Evolutionary conservation across 2,113 vertebrate species (phyloP).

Genomic region (Nothobranchius furzeri): DNA sequence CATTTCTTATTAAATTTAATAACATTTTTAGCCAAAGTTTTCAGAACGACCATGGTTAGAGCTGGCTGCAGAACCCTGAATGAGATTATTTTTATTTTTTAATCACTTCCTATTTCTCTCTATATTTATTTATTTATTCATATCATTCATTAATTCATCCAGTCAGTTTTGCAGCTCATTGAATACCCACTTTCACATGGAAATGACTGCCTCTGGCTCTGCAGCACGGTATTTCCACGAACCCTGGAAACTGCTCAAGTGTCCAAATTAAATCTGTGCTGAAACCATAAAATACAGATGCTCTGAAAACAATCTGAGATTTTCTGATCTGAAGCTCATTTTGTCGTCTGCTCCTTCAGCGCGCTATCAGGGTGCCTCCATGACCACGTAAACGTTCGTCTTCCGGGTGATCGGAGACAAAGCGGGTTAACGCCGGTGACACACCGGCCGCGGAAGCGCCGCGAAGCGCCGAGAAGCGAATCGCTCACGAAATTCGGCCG

Average conservation of each 20-base stretch:
- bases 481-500: no score
- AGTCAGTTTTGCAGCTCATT: slow-evolving; percentile 5
- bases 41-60: no score
- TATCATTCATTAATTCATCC: slow-evolving; percentile 15
- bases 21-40: no score
- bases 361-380: slow-evolving; percentile 1
- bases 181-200: slow-evolving; percentile 31
- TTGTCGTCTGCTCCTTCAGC: slow-evolving; percentile 10
- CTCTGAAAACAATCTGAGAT: slow-evolving; percentile 39
- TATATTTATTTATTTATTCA: background rate
- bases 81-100: no score
- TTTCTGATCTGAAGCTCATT: slow-evolving; percentile 37
- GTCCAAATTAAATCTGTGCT: slow-evolving; percentile 35
- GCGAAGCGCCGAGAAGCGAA: no score
- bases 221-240: slow-evolving; percentile 17
- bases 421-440: no score
- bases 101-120: no score
- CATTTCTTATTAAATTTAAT: no score
- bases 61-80: no score
- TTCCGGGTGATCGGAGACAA: no score
- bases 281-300: slow-evolving; percentile 50
- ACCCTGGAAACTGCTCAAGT: slow-evolving; percentile 30
- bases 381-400: background rate
- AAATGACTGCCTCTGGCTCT: slow-evolving; percentile 32
- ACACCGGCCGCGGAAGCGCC: no score